Evolutionary conservation across 2,888 invertebrate genomes (phyloP).

Genomic region (Flexamia atlantica): DNA sequence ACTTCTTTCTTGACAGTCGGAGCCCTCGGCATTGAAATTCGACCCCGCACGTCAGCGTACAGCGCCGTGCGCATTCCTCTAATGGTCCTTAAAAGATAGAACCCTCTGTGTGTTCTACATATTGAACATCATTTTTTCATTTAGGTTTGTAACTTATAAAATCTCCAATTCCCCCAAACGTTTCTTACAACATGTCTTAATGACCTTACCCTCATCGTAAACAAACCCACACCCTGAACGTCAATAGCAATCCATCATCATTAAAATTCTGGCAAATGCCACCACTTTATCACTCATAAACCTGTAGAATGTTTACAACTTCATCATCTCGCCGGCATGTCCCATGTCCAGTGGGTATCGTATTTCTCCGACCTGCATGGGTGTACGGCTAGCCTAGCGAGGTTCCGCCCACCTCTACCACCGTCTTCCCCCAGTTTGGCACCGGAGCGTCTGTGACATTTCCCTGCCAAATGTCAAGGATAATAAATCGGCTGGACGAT

Average conservation of each 20-base stretch:
- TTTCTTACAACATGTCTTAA: too few relatives aligned
- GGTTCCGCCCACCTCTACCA: constrained; percentile 12
- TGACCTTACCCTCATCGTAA: background rate
- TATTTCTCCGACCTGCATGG: background rate
- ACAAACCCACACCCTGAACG: background rate
- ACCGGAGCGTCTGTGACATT: constrained; percentile 46
- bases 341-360: background rate
- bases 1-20: too few relatives aligned
- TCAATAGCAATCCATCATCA: background rate
- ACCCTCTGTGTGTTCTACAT: too few relatives aligned
- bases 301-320: background rate
- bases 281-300: background rate
- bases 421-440: constrained; percentile 36
- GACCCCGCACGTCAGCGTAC: too few relatives aligned
- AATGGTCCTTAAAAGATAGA: too few relatives aligned
- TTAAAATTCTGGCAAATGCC: background rate
- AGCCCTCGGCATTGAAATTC: too few relatives aligned
- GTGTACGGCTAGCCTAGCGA: background rate
- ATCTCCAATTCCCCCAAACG: too few relatives aligned
- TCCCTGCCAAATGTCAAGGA: constrained; percentile 44
- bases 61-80: too few relatives aligned
- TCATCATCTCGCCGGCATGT: background rate
- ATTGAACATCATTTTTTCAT: too few relatives aligned
- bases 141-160: too few relatives aligned
- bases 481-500: constrained; percentile 9